Base-by-base conservation (phyloP, 2,797 vertebrate genomes). In the Danio tinwini region DNA sequence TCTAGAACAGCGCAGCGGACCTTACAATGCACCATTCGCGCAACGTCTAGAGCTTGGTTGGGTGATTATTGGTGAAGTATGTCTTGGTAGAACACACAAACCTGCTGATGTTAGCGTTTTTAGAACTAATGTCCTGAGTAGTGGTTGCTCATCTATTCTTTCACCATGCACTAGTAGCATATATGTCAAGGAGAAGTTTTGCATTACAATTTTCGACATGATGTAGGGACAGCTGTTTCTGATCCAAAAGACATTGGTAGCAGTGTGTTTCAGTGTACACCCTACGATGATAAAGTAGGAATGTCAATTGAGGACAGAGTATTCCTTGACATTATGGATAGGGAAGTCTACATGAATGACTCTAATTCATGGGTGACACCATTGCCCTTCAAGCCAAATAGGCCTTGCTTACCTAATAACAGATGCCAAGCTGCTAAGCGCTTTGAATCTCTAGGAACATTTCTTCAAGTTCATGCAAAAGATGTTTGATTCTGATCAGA, bases 401-500 rank as follows among this genome's bases (percentile, higher is more conserved):
- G 40, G 53, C 40, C 70, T 17, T 2, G 1, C 13, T 14, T 37
- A 59, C 42, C 55, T 21, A 47, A 59, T 45, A 59, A 47, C 11
- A 59, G 8, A 1, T 59, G 40, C 37, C 17, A 74, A 42, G 52
- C 55, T 16, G 64, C 17, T 2, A 56, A 12, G 49, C 1, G 2
- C 3, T 5, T 76, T 40, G 29, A 5, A 42, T 71, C 49, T 40
- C 14, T 63, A 71, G 37, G 39, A 14, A 3, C 9, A 73, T 16
- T 56, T 72, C 10, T 56, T 72, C 10, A 70, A 74, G 5, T 53
- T 80, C 44, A 72, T 72, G 58, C 67, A 73, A 19, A 61, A 11
- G 1, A 59, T 74, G 7, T 44, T 82, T 45, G 68, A 67, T 6
- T 52, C 64, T 1, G 16, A 16, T 0, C 68, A 73, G 40, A 52